Evolutionary conservation across 2,888 invertebrate genomes (phyloP), one percentile per base, ranked within the genome.

Genomic region (Stictocephala bisonia): DNA sequence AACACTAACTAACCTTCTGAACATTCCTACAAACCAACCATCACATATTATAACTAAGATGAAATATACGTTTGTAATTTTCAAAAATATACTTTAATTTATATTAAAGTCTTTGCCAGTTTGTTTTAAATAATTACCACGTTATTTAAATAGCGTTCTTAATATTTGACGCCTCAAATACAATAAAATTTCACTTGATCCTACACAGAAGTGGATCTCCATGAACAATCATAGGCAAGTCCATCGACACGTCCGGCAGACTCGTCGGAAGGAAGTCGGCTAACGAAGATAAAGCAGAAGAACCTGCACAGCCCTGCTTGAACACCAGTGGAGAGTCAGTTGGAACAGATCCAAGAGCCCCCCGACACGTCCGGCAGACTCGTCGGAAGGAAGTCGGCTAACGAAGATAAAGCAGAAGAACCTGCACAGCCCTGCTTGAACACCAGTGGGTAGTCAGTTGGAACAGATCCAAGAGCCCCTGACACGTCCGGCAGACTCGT

Each of bases 321-420:
- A 44, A 64, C 3, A 11, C 64, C 64, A 20, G 27, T n/a, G 13
- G 64, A 44, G 26, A 64, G 41, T 44, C 64, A 64, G 44, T 15
- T 27, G 27, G 64, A 40, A n/a, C 64, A 64, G 15, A 64, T n/a
- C 64, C 64, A 64, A 27, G 22, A 44, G 26, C 64, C 27, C 1
- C 64, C 44, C 27, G n/a, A 44, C 64, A 24, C 64, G 44, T 26
- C 64, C 64, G 26, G 40, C 27, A 11, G 60, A 40, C 3, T 31
- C n/a, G 24, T 40, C 40, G 41, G 64, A 44, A 1, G 64, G 64
- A 3, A 44, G 4, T 4, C 64, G 3, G 64, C 44, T 64, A 26
- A 64, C 15, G 64, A 64, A 64, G 44, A 64, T 13, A 4, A 64
- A n/a, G 44, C 64, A 64, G 64, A 64, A 64, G 44, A 64, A 40